Percentiles rank a stretch among this genome's conserved stretches.
phyloP scores from a whole-genome alignment of 2,113 vertebrate genomes.

The Cygnus buccinator region DNA sequence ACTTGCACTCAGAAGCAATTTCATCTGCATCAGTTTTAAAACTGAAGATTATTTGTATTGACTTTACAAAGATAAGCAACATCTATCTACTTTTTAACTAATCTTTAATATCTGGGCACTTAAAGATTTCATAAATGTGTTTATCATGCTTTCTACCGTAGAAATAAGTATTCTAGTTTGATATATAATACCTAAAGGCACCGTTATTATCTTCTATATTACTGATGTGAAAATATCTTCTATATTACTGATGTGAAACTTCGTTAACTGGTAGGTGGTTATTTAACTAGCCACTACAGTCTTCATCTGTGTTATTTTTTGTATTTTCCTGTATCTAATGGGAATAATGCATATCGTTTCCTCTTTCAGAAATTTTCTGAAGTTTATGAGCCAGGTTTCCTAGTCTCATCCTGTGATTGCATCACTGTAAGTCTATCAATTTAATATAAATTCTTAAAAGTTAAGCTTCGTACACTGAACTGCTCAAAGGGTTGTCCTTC shows the following conservation, averaged over 20 bases:
- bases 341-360: not conserved
- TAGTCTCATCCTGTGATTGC: not conserved
- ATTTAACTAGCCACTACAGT: not conserved
- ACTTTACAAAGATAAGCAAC: not conserved
- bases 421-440: not conserved
- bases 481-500: not conserved
- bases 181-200: not conserved
- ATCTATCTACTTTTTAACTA: not conserved
- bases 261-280: not conserved
- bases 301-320: no score
- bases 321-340: not conserved
- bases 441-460: not conserved
- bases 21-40: not conserved
- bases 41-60: not conserved
- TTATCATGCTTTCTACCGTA: not conserved
- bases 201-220: not conserved
- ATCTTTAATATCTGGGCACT: not conserved
- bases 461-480: not conserved
- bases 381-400: not conserved
- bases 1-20: not conserved
- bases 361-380: not conserved
- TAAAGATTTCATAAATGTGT: not conserved
- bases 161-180: not conserved
- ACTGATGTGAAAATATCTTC: not conserved
- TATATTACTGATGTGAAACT: not conserved